Evolutionary conservation across 2,888 invertebrate genomes (phyloP).

Genomic region (Heliconius erato): DNA sequence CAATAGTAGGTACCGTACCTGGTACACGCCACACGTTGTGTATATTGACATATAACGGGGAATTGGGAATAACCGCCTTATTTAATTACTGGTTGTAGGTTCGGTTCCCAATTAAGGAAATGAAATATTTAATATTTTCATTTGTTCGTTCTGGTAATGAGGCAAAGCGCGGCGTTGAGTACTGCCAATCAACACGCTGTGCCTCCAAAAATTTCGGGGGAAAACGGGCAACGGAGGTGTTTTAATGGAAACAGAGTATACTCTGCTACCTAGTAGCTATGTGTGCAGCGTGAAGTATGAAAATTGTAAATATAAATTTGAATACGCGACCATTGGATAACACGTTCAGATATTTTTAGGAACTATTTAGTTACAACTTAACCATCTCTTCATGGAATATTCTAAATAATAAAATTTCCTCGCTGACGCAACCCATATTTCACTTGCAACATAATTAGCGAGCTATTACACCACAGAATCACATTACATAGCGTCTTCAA

Average conservation of each 20-base stretch:
- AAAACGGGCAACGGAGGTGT: no score
- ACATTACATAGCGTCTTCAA: conserved; percentile 22
- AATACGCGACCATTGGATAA: no score
- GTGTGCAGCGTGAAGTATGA: no score
- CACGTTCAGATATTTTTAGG: no score
- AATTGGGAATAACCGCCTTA: background rate
- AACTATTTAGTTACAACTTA: background rate
- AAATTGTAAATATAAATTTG: background rate
- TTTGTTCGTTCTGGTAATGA: no score
- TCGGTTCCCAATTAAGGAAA: no score
- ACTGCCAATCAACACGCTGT: no score
- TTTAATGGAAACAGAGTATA: no score
- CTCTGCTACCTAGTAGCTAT: no score
- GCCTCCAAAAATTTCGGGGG: no score
- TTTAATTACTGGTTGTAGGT: background rate
- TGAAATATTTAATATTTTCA: no score
- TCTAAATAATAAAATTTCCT: conserved; percentile 12
- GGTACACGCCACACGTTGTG: background rate
- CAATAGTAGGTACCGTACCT: background rate
- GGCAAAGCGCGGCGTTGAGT: no score
- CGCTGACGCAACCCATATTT: conserved; percentile 12
- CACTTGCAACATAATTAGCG: conserved; percentile 20
- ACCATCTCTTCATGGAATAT: background rate
- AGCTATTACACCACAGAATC: conserved; percentile 8
- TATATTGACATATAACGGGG: background rate